Evolutionary conservation across 2,113 vertebrate genomes (phyloP).

Genomic region (Arothron firmamentum): DNA sequence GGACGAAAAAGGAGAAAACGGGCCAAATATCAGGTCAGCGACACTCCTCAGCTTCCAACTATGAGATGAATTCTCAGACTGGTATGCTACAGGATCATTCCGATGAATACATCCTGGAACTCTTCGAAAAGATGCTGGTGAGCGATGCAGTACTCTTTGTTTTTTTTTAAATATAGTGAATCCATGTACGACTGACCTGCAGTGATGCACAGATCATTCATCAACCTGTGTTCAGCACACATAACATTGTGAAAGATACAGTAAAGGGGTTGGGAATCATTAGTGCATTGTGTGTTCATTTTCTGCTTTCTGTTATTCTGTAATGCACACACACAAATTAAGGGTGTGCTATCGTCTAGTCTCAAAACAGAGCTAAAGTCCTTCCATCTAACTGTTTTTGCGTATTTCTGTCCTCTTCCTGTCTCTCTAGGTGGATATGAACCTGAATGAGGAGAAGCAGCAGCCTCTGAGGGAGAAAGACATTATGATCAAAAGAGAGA

Average conservation of each 20-base stretch:
- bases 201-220: too few relatives aligned
- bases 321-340: too few relatives aligned
- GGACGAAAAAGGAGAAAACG: conserved; percentile 86
- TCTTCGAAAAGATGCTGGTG: conserved; percentile 95
- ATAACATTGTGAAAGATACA: too few relatives aligned
- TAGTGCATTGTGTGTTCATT: too few relatives aligned
- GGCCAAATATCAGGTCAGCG: conserved; percentile 63
- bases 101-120: conserved; percentile 82
- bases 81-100: conserved; percentile 74
- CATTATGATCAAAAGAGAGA: conserved; percentile 82
- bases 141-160: conserved; percentile 26
- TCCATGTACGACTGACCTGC: too few relatives aligned
- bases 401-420: neutral
- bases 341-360: too few relatives aligned
- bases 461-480: conserved; percentile 81
- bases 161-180: too few relatives aligned
- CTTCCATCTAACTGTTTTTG: neutral
- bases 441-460: conserved; percentile 85
- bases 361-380: too few relatives aligned
- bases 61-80: conserved; percentile 70
- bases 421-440: conserved; percentile 82
- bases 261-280: too few relatives aligned
- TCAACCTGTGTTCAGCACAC: too few relatives aligned
- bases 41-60: conserved; percentile 77
- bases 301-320: too few relatives aligned